phyloP scores from a whole-genome alignment of 2,797 vertebrate genomes.

The Phrynocephalus guinanensis region DNA sequence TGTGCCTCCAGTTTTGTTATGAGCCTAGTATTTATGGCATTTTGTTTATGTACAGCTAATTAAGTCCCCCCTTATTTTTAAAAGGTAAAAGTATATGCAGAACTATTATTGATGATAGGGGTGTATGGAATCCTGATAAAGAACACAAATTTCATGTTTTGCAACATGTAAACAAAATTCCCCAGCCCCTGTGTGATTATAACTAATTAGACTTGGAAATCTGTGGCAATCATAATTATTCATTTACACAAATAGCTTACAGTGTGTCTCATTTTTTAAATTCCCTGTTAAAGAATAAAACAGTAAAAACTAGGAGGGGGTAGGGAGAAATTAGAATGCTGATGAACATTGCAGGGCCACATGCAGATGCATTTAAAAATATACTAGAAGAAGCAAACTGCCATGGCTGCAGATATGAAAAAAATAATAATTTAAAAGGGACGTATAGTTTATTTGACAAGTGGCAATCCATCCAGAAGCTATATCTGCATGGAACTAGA shows the following conservation, averaged over 20 bases:
- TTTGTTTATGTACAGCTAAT: conserved; percentile 72
- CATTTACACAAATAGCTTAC: conserved; percentile 73
- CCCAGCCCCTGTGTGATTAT: conserved; percentile 67
- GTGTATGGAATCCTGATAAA: conserved; percentile 8
- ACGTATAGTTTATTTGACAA: conserved; percentile 57
- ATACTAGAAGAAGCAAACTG: conserved; percentile 56
- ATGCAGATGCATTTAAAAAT: conserved; percentile 66
- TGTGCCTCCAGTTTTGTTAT: conserved; percentile 73
- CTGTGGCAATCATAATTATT: conserved; percentile 75
- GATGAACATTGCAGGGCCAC: conserved; percentile 66
- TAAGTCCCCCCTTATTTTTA: conserved; percentile 37
- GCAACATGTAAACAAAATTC: conserved; percentile 60
- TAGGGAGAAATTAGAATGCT: conserved; percentile 55
- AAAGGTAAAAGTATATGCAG: background rate
- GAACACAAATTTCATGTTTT: conserved; percentile 23
- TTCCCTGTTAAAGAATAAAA: conserved; percentile 67
- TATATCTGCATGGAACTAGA: conserved; percentile 57
- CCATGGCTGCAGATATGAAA: conserved; percentile 63
- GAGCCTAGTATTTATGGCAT: conserved; percentile 70
- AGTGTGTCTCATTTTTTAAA: conserved; percentile 72
- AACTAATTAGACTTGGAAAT: conserved; percentile 77
- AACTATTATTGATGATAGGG: conserved; percentile 31
- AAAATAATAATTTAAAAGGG: conserved; percentile 58
- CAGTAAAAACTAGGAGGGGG: conserved; percentile 57
- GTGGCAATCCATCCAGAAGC: conserved; percentile 66